phyloP scores from a whole-genome alignment of 2,888 invertebrate species.

The Barypeithes pellucidus region DNA sequence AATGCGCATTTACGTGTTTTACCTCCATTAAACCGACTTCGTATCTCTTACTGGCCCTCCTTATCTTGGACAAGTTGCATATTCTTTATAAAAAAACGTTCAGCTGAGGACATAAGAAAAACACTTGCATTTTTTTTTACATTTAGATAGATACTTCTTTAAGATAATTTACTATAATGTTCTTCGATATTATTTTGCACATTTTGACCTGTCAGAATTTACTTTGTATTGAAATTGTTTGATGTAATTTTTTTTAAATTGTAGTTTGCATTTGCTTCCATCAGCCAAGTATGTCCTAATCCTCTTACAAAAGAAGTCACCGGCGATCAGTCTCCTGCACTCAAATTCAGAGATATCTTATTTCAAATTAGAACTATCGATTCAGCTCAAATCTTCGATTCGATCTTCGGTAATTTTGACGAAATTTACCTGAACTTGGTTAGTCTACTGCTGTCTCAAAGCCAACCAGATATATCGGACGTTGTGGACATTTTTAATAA shows the following conservation, averaged over 20 bases:
- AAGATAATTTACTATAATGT: too few species aligned
- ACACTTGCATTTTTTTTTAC: too few species aligned
- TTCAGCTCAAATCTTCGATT: not conserved
- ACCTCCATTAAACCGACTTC: too few species aligned
- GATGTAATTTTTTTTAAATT: conserved; percentile 8
- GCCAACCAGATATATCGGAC: not conserved
- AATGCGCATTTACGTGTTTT: too few species aligned
- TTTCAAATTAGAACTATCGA: not conserved
- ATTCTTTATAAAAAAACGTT: too few species aligned
- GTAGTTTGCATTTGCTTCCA: not conserved
- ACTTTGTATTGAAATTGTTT: too few species aligned
- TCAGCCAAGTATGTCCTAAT: not conserved
- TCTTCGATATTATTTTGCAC: too few species aligned
- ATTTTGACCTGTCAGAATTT: too few species aligned
- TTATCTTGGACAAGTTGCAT: too few species aligned
- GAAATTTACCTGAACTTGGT: not conserved
- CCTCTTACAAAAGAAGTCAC: conserved; percentile 18
- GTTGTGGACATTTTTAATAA: conserved; percentile 15
- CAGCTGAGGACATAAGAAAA: too few species aligned
- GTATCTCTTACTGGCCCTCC: too few species aligned
- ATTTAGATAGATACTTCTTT: too few species aligned
- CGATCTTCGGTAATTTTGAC: conserved; percentile 9
- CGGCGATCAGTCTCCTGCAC: not conserved
- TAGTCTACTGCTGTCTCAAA: not conserved
- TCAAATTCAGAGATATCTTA: conserved; percentile 9